Evolutionary conservation across 2,113 vertebrate genomes (phyloP).

Genomic region (Cyphomyrus plagiostoma): DNA sequence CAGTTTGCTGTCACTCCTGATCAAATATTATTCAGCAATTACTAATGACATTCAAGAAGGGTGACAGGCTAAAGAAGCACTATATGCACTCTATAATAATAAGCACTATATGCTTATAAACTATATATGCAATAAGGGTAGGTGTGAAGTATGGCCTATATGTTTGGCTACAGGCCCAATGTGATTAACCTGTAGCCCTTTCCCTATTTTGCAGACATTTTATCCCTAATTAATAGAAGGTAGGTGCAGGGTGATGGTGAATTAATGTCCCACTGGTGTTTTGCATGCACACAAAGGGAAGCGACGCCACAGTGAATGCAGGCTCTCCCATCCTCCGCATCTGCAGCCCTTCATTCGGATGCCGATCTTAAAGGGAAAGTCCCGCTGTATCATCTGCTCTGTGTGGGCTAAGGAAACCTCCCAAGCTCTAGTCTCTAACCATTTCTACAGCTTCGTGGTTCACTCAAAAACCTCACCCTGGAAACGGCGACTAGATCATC

Average conservation of each 20-base stretch:
- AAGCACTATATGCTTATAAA: background rate
- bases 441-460: background rate
- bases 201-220: background rate
- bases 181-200: background rate
- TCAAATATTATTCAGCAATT: background rate
- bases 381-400: background rate
- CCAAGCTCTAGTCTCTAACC: background rate
- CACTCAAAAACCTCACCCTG: background rate
- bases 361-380: background rate
- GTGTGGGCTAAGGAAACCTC: background rate
- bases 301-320: background rate
- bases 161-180: background rate
- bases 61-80: background rate
- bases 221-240: background rate
- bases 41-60: background rate
- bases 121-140: background rate
- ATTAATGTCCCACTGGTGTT: background rate
- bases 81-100: background rate
- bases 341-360: background rate
- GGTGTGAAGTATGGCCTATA: background rate
- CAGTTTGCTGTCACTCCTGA: background rate
- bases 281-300: background rate
- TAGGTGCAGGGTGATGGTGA: background rate
- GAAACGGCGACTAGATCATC: background rate
- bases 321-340: background rate